Evolutionary conservation across 2,797 vertebrate genomes (phyloP).

Genomic region (Botia kubotai): DNA sequence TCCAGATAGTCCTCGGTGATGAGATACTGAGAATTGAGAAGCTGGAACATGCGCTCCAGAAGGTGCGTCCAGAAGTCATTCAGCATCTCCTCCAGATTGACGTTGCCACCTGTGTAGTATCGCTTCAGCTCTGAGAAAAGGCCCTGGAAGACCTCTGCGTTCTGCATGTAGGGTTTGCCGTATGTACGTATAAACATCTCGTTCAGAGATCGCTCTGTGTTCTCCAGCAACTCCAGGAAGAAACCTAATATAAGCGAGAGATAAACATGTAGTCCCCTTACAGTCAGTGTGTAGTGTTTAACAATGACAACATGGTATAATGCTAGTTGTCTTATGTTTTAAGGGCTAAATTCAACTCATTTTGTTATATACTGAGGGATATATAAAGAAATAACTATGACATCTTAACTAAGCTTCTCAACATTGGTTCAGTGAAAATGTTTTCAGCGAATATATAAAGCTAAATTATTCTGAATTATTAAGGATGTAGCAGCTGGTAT

Average conservation of each 20-base stretch:
- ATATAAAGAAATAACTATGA: too few species aligned
- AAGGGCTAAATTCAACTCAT: too few species aligned
- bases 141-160: slow-evolving; percentile 95
- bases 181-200: slow-evolving; percentile 96
- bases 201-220: slow-evolving; percentile 90
- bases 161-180: slow-evolving; percentile 95
- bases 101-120: slow-evolving; percentile 95
- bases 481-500: too few species aligned
- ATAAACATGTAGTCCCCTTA: background rate
- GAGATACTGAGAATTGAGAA: slow-evolving; percentile 95
- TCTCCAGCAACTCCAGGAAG: slow-evolving; percentile 94
- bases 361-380: too few species aligned
- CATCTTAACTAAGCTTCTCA: too few species aligned
- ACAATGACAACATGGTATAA: slow-evolving; percentile 33
- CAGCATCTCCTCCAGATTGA: slow-evolving; percentile 96
- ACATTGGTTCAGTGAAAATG: too few species aligned
- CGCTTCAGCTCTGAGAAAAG: slow-evolving; percentile 94
- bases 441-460: too few species aligned
- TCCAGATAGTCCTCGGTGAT: slow-evolving; percentile 98
- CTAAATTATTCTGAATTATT: too few species aligned
- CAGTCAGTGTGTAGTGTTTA: slow-evolving; percentile 42
- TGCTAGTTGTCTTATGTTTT: too few species aligned
- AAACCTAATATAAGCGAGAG: slow-evolving; percentile 79
- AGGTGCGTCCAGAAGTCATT: slow-evolving; percentile 97
- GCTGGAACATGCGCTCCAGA: slow-evolving; percentile 97